Evolutionary conservation across 2,888 invertebrate species (phyloP).

Genomic region (Habroteleia sp.): DNA sequence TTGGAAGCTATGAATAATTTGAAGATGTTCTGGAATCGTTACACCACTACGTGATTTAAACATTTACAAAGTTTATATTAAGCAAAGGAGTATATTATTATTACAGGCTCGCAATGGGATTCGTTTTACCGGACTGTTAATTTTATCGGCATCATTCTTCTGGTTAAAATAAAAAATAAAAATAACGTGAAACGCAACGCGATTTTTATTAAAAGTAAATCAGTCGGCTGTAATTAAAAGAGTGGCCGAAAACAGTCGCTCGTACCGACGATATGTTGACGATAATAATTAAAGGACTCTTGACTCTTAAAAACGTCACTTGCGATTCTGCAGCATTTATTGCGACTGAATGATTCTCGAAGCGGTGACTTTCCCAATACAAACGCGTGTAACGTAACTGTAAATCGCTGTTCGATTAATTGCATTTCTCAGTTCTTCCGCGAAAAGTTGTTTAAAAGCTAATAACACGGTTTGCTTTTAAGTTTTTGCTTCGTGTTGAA

Average conservation of each 20-base stretch:
- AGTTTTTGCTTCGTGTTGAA: constrained; percentile 13
- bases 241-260: constrained; percentile 6
- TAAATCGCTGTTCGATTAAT: constrained; percentile 32
- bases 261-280: constrained; percentile 18
- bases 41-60: too few species aligned
- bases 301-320: constrained; percentile 11
- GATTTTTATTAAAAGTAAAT: too few species aligned
- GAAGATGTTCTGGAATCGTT: too few species aligned
- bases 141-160: constrained; percentile 25
- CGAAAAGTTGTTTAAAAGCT: constrained; percentile 29
- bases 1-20: too few species aligned
- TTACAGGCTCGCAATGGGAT: constrained; percentile 2
- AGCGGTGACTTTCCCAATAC: constrained; percentile 16
- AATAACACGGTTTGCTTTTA: constrained; percentile 15
- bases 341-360: constrained; percentile 21
- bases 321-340: constrained; percentile 25
- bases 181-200: too few species aligned
- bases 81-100: constrained; percentile 24
- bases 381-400: constrained; percentile 28
- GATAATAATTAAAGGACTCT: constrained; percentile 43
- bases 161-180: constrained; percentile 1
- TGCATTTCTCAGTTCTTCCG: constrained; percentile 5
- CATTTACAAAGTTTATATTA: too few species aligned
- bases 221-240: constrained; percentile 21
- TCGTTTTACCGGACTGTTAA: constrained; percentile 33